Conservation (phyloP, 2,113 vertebrate species). For the Fukomys damarensis region DNA sequence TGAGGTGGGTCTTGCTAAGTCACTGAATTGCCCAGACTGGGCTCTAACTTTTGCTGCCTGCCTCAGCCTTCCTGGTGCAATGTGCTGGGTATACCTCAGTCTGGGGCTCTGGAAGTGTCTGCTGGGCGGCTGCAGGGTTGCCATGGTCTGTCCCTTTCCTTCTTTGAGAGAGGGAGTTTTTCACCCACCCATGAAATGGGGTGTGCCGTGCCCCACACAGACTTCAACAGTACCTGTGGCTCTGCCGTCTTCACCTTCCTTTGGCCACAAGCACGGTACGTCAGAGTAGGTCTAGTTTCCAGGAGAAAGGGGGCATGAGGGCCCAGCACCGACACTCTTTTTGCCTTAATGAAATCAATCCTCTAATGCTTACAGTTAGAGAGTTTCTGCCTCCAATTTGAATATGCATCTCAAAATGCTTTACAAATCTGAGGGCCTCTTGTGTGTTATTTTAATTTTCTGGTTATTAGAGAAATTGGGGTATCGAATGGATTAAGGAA, state of each 20-base stretch:
- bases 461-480: slow-evolving; percentile 53
- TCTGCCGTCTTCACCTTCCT: no score
- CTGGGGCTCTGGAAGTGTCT: not conserved
- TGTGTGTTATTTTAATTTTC: not conserved
- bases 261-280: rapidly evolving
- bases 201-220: rapidly evolving
- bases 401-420: not conserved
- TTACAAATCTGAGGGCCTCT: not conserved
- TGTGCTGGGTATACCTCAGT: not conserved
- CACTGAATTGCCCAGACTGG: not conserved
- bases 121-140: no score
- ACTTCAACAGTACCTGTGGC: rapidly evolving
- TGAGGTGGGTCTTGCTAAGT: not conserved
- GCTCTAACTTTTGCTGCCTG: not conserved
- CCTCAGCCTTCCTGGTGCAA: not conserved
- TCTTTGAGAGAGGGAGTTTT: no score
- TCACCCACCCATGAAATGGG: rapidly evolving
- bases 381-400: not conserved
- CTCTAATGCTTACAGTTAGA: not conserved
- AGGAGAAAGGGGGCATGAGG: rapidly evolving
- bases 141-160: rapidly evolving
- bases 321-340: rapidly evolving
- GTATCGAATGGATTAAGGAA: slow-evolving; percentile 66
- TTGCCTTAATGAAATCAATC: not conserved
- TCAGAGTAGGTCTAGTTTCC: not conserved